Evolutionary conservation across 2,113 vertebrate genomes (phyloP).

Genomic region (Chaenogobius annularis): DNA sequence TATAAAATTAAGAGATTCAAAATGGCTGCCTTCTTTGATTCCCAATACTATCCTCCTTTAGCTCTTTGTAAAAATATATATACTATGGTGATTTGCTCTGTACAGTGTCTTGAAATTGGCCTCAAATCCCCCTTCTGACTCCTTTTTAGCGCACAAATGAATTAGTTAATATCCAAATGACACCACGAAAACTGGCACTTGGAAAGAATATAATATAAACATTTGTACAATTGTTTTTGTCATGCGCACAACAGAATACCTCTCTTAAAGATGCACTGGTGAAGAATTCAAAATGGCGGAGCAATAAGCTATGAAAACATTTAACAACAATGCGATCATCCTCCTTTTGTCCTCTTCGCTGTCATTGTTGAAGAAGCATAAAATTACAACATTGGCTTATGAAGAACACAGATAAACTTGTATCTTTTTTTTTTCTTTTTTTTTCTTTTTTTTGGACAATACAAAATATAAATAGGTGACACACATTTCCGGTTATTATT

Average conservation of each 20-base stretch:
- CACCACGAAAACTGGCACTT: slow-evolving; percentile 74
- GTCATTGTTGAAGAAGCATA: slow-evolving; percentile 18
- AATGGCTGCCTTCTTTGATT: slow-evolving; percentile 38
- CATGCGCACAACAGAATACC: slow-evolving; percentile 71
- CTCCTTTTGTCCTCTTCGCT: slow-evolving; percentile 19
- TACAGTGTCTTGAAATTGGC: slow-evolving; percentile 47
- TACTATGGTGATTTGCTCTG: slow-evolving; percentile 58
- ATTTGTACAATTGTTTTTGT: slow-evolving; percentile 71
- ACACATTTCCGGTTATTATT: slow-evolving; percentile 71
- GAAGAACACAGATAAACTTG: slow-evolving; percentile 58
- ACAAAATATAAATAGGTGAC: slow-evolving; percentile 78
- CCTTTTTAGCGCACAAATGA: slow-evolving; percentile 45
- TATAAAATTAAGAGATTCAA: slow-evolving; percentile 21
- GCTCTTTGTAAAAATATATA: slow-evolving; percentile 73
- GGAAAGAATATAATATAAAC: slow-evolving; percentile 76
- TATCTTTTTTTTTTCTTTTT: slow-evolving; percentile 27
- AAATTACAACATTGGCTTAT: slow-evolving; percentile 29
- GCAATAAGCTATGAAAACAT: slow-evolving; percentile 26
- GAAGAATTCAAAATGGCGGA: slow-evolving; percentile 38
- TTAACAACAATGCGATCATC: slow-evolving; percentile 22
- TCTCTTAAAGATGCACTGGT: slow-evolving; percentile 60
- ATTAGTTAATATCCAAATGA: slow-evolving; percentile 68
- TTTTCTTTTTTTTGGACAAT: slow-evolving; percentile 55
- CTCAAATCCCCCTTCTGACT: slow-evolving; percentile 22
- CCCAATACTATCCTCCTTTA: slow-evolving; percentile 29